Base-by-base conservation (phyloP, 2,113 vertebrate genomes). In the Syngnathus floridae region DNA sequence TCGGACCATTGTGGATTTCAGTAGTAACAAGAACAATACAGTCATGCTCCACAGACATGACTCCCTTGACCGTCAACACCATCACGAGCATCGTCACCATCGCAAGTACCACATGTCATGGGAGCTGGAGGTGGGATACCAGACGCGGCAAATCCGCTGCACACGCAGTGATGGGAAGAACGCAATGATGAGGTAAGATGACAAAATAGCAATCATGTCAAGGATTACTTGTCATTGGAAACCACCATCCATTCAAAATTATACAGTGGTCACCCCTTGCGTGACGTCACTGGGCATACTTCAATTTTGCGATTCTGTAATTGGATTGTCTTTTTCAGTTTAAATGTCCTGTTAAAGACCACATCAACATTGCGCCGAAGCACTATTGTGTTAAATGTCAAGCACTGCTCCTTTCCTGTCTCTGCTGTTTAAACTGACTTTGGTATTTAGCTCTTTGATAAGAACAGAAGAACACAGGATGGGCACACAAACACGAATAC, bases 111-210 rank as follows among this genome's bases (percentile, higher is more conserved):
- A 87, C 0, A 85, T 82, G 74, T 69, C 82, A 0, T 84, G 87
- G 91, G 86, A 92, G 56, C 57, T 91, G 62, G 92, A 97, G 80
- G 90, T 96, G 1, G 97, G 96, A 0, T 95, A 92, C 85, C 95
- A 94, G 72, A 93, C 88, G 0, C 83, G 95, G 65, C 93, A 93
- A 70, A 89, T 96, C 58, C 91, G 92, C 74, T 99, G 97, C 66
- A 87, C 92, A 5, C 82, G 93, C 66, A 95, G 88, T 7, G 94
- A 98, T 17, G 96, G 97, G 5, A 93, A 84, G 69, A 93, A 87
- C 4, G 84, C 89, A 0, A 78, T 90, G 67, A 74, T 98, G 62
- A 99, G 95, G 97, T 99, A 92, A 91, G 92, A 5, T n/a, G 10
- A 14, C 11, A 26, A 22, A 22, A 81, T 78, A n/a, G 7, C 7